Percentiles rank a stretch among this genome's conserved stretches.
phyloP scores from a whole-genome alignment of 1,140 invertebrate genomes.

The Ceratina australensis region DNA sequence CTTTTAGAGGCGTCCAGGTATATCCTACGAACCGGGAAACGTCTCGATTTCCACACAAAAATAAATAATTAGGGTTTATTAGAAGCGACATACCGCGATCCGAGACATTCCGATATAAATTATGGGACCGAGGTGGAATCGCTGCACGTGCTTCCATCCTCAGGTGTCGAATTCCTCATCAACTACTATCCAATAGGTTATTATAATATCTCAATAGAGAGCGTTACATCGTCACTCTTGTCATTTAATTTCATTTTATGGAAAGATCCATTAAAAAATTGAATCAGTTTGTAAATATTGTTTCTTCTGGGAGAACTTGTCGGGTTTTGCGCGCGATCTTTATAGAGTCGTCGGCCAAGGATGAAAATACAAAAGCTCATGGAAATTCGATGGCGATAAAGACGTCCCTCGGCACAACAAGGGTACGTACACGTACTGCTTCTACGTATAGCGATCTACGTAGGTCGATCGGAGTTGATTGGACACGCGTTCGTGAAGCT shows the following conservation, averaged over 20 bases:
- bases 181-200: no score
- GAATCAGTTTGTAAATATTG: no score
- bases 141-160: conserved; percentile 16
- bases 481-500: conserved; percentile 64
- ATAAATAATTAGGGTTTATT: conserved; percentile 61
- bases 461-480: conserved; percentile 24
- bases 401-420: conserved; percentile 65
- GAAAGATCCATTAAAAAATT: no score
- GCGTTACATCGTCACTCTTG: no score
- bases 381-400: conserved; percentile 61
- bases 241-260: no score
- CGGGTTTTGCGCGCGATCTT: no score
- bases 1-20: conserved; percentile 41
- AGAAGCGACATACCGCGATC: conserved; percentile 51
- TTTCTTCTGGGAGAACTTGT: no score
- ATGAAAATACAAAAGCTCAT: conserved; percentile 37
- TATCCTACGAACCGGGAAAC: conserved; percentile 17
- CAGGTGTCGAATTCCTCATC: conserved; percentile 1
- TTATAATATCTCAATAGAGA: no score
- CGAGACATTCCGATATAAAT: conserved; percentile 27
- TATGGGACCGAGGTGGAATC: conserved; percentile 30
- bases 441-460: conserved; percentile 65
- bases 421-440: no score
- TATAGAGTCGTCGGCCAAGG: not conserved
- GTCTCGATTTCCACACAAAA: conserved; percentile 60